Base-by-base conservation (phyloP, 2,888 invertebrate species). In the Nemotelus pantherinus region DNA sequence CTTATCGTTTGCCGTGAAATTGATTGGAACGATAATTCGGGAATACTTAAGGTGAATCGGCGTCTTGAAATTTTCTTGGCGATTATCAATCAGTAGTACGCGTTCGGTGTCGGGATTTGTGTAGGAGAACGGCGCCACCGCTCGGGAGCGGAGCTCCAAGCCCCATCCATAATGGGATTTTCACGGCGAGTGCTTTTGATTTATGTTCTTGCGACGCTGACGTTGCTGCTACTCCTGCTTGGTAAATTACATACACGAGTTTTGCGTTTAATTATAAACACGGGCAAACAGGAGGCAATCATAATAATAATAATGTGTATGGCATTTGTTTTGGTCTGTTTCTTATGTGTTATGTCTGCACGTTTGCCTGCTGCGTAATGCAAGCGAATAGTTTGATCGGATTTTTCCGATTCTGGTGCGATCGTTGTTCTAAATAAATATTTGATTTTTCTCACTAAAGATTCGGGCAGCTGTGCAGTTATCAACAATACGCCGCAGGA, bases 401-500 rank as follows among this genome's bases (percentile, higher is more conserved):
- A 25, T 25, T 5, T 25, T 3, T 7, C 53, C 74, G 45, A 48
- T 48, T 5, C 4, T 43, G 41, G 41, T 70, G 70, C 63, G 10
- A 48, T 44, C 45, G 25, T 72, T 43, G 5, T 65, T 7, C 50
- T 25, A 25, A 25, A 25, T 25, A 9, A 41, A 25, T 48, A 25
- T 48, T 68, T 9, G 3, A 6, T 63, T 2, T 47, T 74, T 63
- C 41, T 48, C 60, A 10, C 6, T 63, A 4, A 74, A 74, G 74
- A 63, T 63, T 41, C 60, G 47, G 45, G 39, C 74, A 74, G 60
- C 74, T 60, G 74, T 63, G 60, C 74, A n/a, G 74, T 74, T 39
- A 55, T 74, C 44, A 60, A 41, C 25, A 75, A 71, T 41, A 76
- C 67, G 2, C 65, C 83, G 81, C 83, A 86, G 45, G 82, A 84